Evolutionary conservation across 2,797 vertebrate species (phyloP).

Genomic region (Eulemur rubriventer): DNA sequence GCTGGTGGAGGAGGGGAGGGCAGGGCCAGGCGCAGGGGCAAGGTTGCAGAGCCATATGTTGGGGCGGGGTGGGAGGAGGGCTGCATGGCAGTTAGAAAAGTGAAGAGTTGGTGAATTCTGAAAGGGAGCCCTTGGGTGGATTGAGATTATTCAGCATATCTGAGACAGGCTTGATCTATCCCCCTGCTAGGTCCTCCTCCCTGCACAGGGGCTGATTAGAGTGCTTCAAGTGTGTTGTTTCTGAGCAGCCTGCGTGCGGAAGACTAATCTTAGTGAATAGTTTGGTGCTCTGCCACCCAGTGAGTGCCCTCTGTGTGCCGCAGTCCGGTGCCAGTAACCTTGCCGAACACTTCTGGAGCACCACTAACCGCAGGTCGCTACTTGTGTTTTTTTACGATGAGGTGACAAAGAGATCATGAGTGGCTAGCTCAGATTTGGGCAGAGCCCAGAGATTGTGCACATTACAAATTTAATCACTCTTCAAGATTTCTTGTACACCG

Average conservation of each 20-base stretch:
- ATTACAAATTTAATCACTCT: background rate
- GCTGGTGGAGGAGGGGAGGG: background rate
- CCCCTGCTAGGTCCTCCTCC: background rate
- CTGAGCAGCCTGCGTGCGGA: background rate
- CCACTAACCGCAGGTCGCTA: fast-evolving
- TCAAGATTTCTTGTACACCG: background rate
- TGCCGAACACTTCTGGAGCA: background rate
- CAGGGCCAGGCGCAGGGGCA: fast-evolving
- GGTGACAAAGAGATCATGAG: background rate
- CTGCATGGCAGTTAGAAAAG: background rate
- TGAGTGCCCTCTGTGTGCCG: too few species aligned
- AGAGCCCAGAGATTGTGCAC: background rate
- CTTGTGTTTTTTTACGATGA: background rate
- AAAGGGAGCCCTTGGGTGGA: background rate
- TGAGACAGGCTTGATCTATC: background rate
- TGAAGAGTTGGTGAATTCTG: background rate
- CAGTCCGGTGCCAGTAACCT: background rate
- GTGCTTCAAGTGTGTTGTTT: background rate
- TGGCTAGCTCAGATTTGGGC: background rate
- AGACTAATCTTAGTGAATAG: background rate
- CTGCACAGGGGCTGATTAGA: background rate
- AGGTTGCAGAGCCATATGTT: background rate
- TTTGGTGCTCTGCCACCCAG: background rate
- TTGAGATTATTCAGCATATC: background rate
- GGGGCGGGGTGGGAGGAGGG: too few species aligned